A percentile compares a stretch with the other conserved stretches of the same genome.
These are phyloP conservation scores for Leucophenga maculata DNA, from an alignment of 2,888 invertebrate genomes.

Conservation along the genomic window DNA sequence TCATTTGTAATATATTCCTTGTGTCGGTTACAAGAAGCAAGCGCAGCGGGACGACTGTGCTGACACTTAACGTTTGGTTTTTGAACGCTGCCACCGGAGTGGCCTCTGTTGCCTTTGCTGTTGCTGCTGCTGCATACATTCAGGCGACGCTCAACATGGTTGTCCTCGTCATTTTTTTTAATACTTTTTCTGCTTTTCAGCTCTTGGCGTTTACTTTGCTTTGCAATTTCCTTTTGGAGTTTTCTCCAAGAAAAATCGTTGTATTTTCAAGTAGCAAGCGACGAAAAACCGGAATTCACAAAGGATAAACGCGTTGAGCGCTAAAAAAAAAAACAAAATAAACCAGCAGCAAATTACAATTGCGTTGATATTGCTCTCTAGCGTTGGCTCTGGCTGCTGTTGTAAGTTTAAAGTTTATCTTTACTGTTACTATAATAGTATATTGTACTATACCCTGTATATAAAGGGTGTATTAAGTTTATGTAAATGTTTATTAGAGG, in stretches of 20 bases:
- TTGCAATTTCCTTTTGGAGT: constrained; percentile 64
- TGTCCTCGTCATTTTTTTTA: constrained; percentile 4
- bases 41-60: background rate
- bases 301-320: background rate
- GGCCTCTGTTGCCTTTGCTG: constrained; percentile 5
- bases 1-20: constrained; percentile 58
- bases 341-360: constrained; percentile 24
- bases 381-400: background rate
- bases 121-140: background rate
- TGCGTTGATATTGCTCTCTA: constrained; percentile 1
- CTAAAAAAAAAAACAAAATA: no score
- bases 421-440: no score
- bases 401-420: constrained; percentile 1
- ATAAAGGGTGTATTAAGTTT: no score
- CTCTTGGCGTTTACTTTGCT: constrained; percentile 64
- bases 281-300: background rate
- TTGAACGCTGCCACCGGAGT: background rate
- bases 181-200: constrained; percentile 7
- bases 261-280: constrained; percentile 23
- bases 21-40: constrained; percentile 13
- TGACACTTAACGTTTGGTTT: constrained; percentile 23
- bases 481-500: no score
- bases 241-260: constrained; percentile 29
- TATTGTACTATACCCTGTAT: no score
- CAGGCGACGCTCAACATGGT: background rate